Evolutionary conservation across 2,113 vertebrate genomes (phyloP), one percentile per base, ranked within the genome.

Genomic region (Xyliphius kryptos): DNA sequence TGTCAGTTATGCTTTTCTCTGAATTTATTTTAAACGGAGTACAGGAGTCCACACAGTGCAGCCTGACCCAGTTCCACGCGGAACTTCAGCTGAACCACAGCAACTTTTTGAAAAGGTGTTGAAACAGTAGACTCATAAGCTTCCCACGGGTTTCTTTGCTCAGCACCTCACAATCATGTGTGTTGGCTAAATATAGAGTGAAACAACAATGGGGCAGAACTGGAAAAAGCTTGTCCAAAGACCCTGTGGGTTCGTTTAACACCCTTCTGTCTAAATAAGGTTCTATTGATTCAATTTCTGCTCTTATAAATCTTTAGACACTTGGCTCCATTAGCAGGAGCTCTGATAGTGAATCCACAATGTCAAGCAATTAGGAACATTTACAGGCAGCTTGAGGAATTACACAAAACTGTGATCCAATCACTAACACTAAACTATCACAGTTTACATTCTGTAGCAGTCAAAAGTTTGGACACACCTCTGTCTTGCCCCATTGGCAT

Each of bases 161-260:
- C 43, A n/a, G 79, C 82, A 82, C 81, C 74, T 62, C 68, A 80
- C 81, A 77, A 82, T 84, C 79, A 83, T 83, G 76, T 72, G 55
- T 22, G 52, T 19, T 63, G 76, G 81, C 80, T 77, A 75, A 77
- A 79, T 73, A 77, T 78, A 78, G 61, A 68, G 72, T 55, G 74
- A 69, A 65, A 73, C 67, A 68, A 74, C 70, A 66, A 32, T 72
- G 66, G 66, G 11, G 19, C 46, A 50, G 36, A 66, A 16, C 37
- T 50, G 46, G 46, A 32, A 57, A 13, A 32, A 36, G 20, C 50
- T 49, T 36, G 44, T 50, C 66, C 65, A 51, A 53, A 72, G 36
- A 44, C 19, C 56, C 66, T 51, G 61, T 51, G 50, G 55, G 55
- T 56, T 67, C n/a, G 40, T 59, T 21, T 21, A 54, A 37, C 5